A percentile compares a stretch with the other conserved stretches of the same genome.
Evolutionary conservation across 2,888 invertebrate genomes (phyloP).

Genomic region (Synergus umbraculus): DNA sequence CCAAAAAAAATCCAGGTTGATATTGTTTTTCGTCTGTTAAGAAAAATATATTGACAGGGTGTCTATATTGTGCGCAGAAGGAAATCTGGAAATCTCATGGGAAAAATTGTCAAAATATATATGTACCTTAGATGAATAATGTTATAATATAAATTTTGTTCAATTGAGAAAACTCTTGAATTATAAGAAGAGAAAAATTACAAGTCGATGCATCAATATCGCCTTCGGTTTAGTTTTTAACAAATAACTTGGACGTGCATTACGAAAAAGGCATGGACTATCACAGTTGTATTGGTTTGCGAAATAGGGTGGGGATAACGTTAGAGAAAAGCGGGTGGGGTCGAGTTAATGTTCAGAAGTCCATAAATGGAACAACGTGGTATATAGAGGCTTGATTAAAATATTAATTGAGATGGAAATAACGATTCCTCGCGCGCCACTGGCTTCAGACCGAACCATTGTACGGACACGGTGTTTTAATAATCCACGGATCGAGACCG

Average conservation of each 20-base stretch:
- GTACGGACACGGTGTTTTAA: conserved; percentile 56
- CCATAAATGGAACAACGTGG: conserved; percentile 75
- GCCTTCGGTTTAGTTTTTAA: not conserved
- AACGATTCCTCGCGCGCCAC: conserved; percentile 71
- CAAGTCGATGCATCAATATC: not conserved
- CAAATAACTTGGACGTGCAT: not conserved
- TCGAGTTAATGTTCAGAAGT: conserved; percentile 62
- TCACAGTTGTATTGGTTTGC: conserved; percentile 51
- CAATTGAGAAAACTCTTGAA: not conserved
- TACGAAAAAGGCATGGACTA: conserved; percentile 3
- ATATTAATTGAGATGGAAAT: conserved; percentile 78
- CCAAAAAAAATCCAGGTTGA: too few relatives aligned
- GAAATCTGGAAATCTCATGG: too few relatives aligned
- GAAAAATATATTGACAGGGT: too few relatives aligned
- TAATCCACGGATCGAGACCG: conserved; percentile 54
- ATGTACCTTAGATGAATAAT: too few relatives aligned
- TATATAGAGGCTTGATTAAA: conserved; percentile 76
- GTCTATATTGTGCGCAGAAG: too few relatives aligned
- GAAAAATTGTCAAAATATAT: too few relatives aligned
- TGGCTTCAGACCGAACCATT: conserved; percentile 60
- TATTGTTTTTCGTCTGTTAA: too few relatives aligned
- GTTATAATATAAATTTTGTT: too few relatives aligned
- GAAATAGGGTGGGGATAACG: conserved; percentile 54
- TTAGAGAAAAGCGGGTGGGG: conserved; percentile 55
- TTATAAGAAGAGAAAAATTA: not conserved